A percentile compares a stretch with the other conserved stretches of the same genome.
Evolutionary conservation across 2,113 vertebrate genomes (phyloP).

Genomic region (Chelonoidis abingdonii): DNA sequence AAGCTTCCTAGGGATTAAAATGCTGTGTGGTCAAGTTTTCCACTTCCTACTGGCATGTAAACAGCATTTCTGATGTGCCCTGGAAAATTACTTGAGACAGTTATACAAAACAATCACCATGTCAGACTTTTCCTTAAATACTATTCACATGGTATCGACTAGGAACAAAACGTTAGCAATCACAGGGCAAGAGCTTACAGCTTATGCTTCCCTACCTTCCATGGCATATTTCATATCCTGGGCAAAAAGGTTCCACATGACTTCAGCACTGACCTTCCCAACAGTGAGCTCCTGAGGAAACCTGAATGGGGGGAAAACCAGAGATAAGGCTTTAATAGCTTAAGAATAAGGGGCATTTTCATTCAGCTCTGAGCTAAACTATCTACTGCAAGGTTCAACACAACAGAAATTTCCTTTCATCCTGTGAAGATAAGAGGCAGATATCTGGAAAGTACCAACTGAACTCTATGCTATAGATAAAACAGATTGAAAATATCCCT

Average conservation of each 20-base stretch:
- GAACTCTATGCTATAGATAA: background rate
- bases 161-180: background rate
- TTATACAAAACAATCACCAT: background rate
- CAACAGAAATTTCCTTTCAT: background rate
- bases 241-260: constrained; percentile 97
- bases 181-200: background rate
- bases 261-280: constrained; percentile 96
- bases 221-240: constrained; percentile 98
- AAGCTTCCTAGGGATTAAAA: background rate
- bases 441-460: background rate
- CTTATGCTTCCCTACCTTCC: constrained; percentile 86
- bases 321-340: background rate
- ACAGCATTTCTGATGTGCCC: background rate
- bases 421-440: background rate
- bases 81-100: background rate
- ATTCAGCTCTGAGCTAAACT: background rate
- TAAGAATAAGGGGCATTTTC: background rate
- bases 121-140: background rate
- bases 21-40: background rate
- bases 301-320: constrained; percentile 75
- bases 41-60: background rate
- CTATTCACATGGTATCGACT: background rate
- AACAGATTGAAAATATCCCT: background rate
- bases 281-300: constrained; percentile 97
- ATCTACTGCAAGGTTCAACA: background rate